Evolutionary conservation across 2,888 invertebrate genomes (phyloP).

Genomic region (Beris chalybata): DNA sequence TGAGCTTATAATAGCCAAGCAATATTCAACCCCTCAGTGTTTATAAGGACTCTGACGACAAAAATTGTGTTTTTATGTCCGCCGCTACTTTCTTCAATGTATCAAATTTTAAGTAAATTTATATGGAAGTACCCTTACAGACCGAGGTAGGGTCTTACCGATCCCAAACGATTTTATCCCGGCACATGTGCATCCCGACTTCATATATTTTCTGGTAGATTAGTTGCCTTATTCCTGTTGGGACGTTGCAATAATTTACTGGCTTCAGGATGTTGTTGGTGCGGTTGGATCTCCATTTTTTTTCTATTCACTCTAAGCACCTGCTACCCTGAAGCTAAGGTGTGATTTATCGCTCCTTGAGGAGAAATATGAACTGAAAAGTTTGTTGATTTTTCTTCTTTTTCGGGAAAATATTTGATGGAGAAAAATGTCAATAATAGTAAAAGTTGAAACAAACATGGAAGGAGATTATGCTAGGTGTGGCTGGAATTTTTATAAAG

Average conservation of each 20-base stretch:
- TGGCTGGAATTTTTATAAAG: too few species aligned
- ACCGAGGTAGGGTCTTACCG: too few species aligned
- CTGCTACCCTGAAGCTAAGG: constrained; percentile 14
- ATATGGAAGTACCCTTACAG: not conserved
- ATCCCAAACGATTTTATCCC: not conserved
- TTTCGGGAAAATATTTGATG: constrained; percentile 6
- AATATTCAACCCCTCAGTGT: too few species aligned
- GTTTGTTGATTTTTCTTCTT: not conserved
- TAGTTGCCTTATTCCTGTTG: constrained; percentile 20
- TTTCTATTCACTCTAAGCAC: constrained; percentile 7
- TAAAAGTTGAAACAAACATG: too few species aligned
- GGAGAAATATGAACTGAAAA: constrained; percentile 23
- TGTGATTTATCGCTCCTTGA: constrained; percentile 20
- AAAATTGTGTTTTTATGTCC: not conserved
- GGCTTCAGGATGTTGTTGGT: constrained; percentile 1
- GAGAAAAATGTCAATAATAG: constrained; percentile 21
- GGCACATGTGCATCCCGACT: constrained; percentile 20
- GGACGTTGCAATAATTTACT: constrained; percentile 17
- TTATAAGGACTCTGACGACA: not conserved
- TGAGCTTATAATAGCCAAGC: too few species aligned
- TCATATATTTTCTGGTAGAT: constrained; percentile 22
- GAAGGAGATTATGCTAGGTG: too few species aligned
- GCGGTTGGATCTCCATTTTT: constrained; percentile 4
- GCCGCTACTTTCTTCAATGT: too few species aligned
- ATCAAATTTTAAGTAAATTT: too few species aligned